These are phyloP conservation scores for Troides oblongomaculatus DNA, from an alignment of 2,888 invertebrate genomes.

Conservation along the genomic window DNA sequence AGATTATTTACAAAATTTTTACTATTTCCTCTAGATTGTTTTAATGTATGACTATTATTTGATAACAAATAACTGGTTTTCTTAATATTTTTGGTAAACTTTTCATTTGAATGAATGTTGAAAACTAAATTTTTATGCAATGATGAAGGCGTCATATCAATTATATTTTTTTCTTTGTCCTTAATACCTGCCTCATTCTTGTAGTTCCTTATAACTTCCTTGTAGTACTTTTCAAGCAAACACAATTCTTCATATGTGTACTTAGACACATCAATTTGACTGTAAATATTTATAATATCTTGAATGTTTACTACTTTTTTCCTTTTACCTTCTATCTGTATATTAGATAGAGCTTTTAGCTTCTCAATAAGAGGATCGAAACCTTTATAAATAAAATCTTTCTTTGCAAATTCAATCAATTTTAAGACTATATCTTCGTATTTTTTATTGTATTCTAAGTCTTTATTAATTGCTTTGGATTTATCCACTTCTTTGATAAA, in stretches of 20 bases:
- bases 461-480: constrained; percentile 62
- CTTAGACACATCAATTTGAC: constrained; percentile 64
- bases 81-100: constrained; percentile 49
- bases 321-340: constrained; percentile 57
- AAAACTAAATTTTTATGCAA: constrained; percentile 55
- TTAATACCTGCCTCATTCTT: constrained; percentile 51
- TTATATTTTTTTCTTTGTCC: constrained; percentile 43
- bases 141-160: constrained; percentile 42
- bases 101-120: constrained; percentile 52
- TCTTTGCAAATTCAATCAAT: constrained; percentile 71
- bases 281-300: constrained; percentile 67
- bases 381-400: constrained; percentile 71
- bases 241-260: constrained; percentile 73
- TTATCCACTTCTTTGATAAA: constrained; percentile 71
- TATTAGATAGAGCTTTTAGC: constrained; percentile 62
- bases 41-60: constrained; percentile 46
- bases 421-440: constrained; percentile 73
- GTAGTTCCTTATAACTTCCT: constrained; percentile 68
- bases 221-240: constrained; percentile 69
- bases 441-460: constrained; percentile 68
- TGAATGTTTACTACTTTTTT: constrained; percentile 60
- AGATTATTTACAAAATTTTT: constrained; percentile 47
- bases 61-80: constrained; percentile 45
- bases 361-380: constrained; percentile 74
- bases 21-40: constrained; percentile 45